Conservation (phyloP, 1,140 invertebrate species). For the Leptopilina boulardi region DNA sequence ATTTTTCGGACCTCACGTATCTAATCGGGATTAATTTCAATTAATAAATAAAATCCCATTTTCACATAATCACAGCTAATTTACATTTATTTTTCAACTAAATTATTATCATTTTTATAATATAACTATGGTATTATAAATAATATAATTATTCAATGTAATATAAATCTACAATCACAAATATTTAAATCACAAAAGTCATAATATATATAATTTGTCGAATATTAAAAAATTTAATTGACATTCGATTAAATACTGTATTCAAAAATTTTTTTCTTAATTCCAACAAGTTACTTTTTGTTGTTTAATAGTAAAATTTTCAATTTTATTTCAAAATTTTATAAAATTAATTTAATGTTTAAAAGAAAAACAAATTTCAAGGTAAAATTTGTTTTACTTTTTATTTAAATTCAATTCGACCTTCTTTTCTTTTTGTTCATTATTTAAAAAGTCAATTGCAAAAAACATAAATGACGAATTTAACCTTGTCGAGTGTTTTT, state of each 20-base stretch:
- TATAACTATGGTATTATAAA: too few species aligned
- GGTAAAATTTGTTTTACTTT: too few species aligned
- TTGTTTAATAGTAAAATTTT: too few species aligned
- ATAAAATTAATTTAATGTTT: too few species aligned
- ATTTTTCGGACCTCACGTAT: not conserved
- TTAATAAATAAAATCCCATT: not conserved
- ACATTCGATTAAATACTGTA: not conserved
- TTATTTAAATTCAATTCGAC: not conserved
- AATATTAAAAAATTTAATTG: not conserved
- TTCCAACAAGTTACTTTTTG: too few species aligned
- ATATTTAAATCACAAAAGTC: not conserved
- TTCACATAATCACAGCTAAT: not conserved
- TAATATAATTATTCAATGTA: too few species aligned
- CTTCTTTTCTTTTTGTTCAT: not conserved
- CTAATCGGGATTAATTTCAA: not conserved
- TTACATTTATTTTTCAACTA: not conserved
- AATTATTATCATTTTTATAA: not conserved
- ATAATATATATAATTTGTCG: not conserved
- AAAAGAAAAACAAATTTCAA: not conserved
- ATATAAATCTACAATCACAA: not conserved
- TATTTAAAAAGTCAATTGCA: not conserved
- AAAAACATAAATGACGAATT: not conserved
- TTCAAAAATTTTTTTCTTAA: too few species aligned
- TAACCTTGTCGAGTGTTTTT: not conserved
- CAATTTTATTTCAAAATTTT: too few species aligned